Conservation (phyloP, 2,113 vertebrate species). For the Eretmochelys imbricata region DNA sequence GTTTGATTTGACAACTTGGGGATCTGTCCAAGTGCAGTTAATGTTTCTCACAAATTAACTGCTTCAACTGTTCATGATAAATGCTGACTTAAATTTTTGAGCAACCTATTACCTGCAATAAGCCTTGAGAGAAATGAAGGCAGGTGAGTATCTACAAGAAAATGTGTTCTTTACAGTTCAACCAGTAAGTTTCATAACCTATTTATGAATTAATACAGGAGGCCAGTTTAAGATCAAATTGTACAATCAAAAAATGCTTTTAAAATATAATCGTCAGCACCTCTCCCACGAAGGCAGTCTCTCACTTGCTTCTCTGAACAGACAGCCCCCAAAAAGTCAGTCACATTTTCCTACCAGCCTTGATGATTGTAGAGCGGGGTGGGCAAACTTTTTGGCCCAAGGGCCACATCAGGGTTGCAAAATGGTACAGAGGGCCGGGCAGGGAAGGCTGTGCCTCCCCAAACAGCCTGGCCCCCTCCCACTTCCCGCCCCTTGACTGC, state of each 20-base stretch:
- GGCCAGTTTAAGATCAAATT: neutral
- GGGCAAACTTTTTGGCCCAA: no score
- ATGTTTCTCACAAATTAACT: neutral
- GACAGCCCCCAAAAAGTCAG: rapidly evolving
- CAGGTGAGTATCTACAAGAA: neutral
- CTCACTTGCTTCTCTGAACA: neutral
- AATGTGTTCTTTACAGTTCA: neutral
- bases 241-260: neutral
- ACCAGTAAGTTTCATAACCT: neutral
- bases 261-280: neutral
- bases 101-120: no score
- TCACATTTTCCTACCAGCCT: rapidly evolving
- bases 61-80: neutral
- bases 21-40: neutral
- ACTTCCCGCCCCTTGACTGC: no score
- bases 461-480: no score
- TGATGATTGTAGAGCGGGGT: rapidly evolving
- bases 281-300: neutral
- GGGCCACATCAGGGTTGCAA: no score
- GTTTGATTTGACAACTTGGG: neutral
- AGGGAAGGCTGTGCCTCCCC: no score
- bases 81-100: no score
- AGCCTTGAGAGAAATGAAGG: neutral
- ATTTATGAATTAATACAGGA: rapidly evolving
- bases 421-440: no score